Conservation (phyloP, 2,888 invertebrate genomes). For the Dendrolimus pini region DNA sequence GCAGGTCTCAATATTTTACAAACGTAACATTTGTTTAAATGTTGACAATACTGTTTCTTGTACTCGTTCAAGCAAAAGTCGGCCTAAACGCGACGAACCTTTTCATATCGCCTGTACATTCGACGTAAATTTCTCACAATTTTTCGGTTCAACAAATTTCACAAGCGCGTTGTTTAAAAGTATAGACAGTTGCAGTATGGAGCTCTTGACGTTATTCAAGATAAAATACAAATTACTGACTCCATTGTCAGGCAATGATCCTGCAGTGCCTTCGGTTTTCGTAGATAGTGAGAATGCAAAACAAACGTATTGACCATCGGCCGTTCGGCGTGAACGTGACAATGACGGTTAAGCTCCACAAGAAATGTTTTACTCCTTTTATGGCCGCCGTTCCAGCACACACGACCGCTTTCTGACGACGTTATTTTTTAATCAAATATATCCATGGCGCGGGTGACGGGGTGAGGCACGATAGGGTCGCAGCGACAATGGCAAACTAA, state of each 20-base stretch:
- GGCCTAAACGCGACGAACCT: too few relatives aligned
- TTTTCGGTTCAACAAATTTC: too few relatives aligned
- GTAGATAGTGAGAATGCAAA: slow-evolving; percentile 65
- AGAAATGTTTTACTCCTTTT: slow-evolving; percentile 66
- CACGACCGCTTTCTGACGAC: slow-evolving; percentile 71
- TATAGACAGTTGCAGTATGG: too few relatives aligned
- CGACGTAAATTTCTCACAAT: too few relatives aligned
- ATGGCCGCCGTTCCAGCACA: slow-evolving; percentile 42
- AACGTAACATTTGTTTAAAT: too few relatives aligned
- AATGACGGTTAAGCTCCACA: slow-evolving; percentile 67
- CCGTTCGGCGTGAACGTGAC: slow-evolving; percentile 53
- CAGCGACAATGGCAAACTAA: slow-evolving; percentile 62
- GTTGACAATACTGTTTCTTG: too few relatives aligned
- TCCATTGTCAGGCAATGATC: slow-evolving; percentile 4
- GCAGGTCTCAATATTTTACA: too few relatives aligned
- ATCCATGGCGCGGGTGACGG: slow-evolving; percentile 73
- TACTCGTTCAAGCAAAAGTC: too few relatives aligned
- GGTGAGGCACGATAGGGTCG: slow-evolving; percentile 58
- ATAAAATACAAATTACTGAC: too few relatives aligned
- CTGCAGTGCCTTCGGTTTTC: slow-evolving; percentile 37
- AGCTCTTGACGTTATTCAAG: too few relatives aligned
- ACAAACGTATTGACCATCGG: slow-evolving; percentile 42
- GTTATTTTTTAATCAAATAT: slow-evolving; percentile 79
- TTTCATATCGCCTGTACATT: too few relatives aligned
- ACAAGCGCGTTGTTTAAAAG: too few relatives aligned